Evolutionary conservation across 2,113 vertebrate genomes (phyloP).

Genomic region (Nicator chloris): DNA sequence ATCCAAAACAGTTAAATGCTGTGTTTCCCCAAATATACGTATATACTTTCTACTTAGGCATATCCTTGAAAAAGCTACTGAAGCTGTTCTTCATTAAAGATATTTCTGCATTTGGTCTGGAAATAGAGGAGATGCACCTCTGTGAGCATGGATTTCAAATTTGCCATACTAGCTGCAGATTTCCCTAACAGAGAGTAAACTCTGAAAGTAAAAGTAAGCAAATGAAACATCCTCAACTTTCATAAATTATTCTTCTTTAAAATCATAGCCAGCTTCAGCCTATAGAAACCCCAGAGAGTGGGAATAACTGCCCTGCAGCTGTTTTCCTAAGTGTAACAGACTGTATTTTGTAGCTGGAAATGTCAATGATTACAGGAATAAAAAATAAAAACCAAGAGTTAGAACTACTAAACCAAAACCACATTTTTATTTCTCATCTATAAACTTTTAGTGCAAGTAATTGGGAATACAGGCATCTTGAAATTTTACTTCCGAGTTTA

Average conservation of each 20-base stretch:
- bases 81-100: neutral
- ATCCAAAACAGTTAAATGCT: neutral
- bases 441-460: constrained; percentile 35
- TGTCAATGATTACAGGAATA: neutral
- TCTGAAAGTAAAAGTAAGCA: neutral
- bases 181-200: neutral
- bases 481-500: constrained; percentile 23
- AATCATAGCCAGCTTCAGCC: neutral
- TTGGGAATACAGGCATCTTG: constrained; percentile 14
- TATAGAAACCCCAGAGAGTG: neutral
- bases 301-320: neutral
- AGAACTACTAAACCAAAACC: neutral
- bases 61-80: neutral
- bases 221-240: neutral
- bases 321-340: neutral
- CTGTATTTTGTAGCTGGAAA: neutral
- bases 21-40: neutral
- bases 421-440: constrained; percentile 24
- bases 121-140: neutral
- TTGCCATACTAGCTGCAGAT: neutral
- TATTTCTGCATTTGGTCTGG: neutral
- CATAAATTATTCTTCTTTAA: neutral
- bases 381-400: neutral
- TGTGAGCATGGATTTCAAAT: neutral
- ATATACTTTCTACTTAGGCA: neutral